Evolutionary conservation across 2,113 vertebrate genomes (phyloP).

Genomic region (Myodes glareolus): DNA sequence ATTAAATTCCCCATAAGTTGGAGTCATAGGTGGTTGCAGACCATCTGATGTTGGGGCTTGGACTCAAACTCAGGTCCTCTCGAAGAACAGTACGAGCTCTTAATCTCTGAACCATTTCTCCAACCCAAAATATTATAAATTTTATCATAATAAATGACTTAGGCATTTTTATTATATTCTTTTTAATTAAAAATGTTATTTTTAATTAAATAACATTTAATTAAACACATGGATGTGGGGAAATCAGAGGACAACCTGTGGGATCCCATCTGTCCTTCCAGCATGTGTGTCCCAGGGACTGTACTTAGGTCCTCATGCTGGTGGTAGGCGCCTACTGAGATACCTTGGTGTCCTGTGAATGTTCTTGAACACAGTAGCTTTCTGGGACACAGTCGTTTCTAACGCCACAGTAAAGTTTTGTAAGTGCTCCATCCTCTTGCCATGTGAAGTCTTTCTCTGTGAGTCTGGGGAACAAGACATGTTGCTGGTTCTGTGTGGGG

Average conservation of each 20-base stretch:
- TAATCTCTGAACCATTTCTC: not conserved
- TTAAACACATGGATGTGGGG: not conserved
- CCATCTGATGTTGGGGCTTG: not conserved
- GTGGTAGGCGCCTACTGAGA: not conserved
- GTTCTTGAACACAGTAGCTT: not conserved
- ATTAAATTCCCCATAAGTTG: not conserved
- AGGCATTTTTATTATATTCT: slow-evolving; percentile 21
- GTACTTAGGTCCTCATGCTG: not conserved
- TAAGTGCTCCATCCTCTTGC: not conserved
- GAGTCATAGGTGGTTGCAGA: not conserved
- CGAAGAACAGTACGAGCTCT: not conserved
- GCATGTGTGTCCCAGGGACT: too few relatives aligned
- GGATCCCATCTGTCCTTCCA: not conserved
- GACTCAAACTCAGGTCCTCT: not conserved
- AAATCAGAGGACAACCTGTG: not conserved
- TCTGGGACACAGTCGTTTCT: slow-evolving; percentile 28
- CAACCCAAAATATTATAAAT: not conserved
- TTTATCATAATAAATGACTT: not conserved
- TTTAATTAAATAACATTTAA: too few relatives aligned
- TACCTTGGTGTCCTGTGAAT: not conserved
- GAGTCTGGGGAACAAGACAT: not conserved
- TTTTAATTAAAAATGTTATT: not conserved
- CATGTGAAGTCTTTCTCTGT: not conserved
- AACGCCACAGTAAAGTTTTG: not conserved
- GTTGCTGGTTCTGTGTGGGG: not conserved